A percentile compares a stretch with the other conserved stretches of the same genome.
phyloP scores from a whole-genome alignment of 2,888 invertebrate genomes.

The Hirudinaria manillensis region DNA sequence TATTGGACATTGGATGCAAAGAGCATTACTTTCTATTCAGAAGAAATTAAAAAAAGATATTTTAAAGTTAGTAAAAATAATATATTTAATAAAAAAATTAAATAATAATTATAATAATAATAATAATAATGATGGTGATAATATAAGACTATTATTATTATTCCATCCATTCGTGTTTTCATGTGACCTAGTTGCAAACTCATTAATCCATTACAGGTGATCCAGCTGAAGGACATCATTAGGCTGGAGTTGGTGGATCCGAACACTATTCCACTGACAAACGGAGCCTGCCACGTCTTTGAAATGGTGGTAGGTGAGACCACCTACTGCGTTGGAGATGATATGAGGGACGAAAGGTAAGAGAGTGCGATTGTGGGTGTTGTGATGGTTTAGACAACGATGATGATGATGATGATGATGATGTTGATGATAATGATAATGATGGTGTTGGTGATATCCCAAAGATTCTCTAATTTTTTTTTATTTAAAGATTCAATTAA shows the following conservation, averaged over 20 bases:
- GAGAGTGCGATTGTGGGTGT: constrained; percentile 24
- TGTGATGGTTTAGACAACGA: background rate
- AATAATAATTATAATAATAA: too few relatives aligned
- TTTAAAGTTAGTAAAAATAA: constrained; percentile 63
- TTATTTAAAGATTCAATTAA: too few relatives aligned
- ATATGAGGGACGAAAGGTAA: constrained; percentile 55
- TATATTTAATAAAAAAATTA: too few relatives aligned
- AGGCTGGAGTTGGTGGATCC: constrained; percentile 66
- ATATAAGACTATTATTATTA: too few relatives aligned
- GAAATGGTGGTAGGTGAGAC: constrained; percentile 76
- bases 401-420: constrained; percentile 1
- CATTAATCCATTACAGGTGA: constrained; percentile 60
- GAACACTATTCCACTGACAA: constrained; percentile 41
- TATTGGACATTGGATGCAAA: constrained; percentile 97
- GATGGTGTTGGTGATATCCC: constrained; percentile 34
- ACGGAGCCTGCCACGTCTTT: constrained; percentile 63
- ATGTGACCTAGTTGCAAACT: too few relatives aligned
- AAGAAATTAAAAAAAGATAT: constrained; percentile 85
- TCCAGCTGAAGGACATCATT: constrained; percentile 82
- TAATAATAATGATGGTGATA: too few relatives aligned
- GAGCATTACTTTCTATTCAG: constrained; percentile 85
- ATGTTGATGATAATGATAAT: constrained; percentile 24
- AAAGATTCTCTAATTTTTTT: too few relatives aligned
- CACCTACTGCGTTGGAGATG: constrained; percentile 85
- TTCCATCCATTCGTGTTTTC: too few relatives aligned